Evolutionary conservation across 1,140 invertebrate genomes (phyloP).

Genomic region (Helicoverpa armigera): DNA sequence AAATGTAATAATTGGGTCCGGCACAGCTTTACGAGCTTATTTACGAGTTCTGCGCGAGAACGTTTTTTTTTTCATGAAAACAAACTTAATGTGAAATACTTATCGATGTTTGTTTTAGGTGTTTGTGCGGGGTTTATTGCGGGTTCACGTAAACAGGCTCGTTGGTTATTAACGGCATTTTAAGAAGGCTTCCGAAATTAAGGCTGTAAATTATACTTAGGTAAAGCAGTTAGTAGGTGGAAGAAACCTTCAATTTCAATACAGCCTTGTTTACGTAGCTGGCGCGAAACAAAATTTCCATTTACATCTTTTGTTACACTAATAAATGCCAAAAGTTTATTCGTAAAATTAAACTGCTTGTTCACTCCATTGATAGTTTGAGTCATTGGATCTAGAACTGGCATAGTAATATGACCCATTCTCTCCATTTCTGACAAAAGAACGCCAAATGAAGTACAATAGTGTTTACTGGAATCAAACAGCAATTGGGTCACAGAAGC

Average conservation of each 20-base stretch:
- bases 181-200: neutral
- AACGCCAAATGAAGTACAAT: slow-evolving; percentile 42
- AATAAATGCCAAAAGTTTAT: neutral
- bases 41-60: slow-evolving; percentile 72
- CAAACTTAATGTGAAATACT: slow-evolving; percentile 73
- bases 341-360: neutral
- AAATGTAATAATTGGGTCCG: slow-evolving; percentile 75
- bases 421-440: slow-evolving; percentile 34
- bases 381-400: neutral
- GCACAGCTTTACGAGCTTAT: slow-evolving; percentile 74
- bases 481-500: slow-evolving; percentile 74
- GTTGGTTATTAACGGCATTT: slow-evolving; percentile 59
- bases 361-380: neutral
- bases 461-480: slow-evolving; percentile 64
- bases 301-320: neutral
- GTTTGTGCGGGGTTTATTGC: slow-evolving; percentile 71
- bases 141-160: slow-evolving; percentile 63
- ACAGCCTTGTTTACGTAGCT: slow-evolving; percentile 4
- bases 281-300: neutral
- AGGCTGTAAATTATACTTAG: slow-evolving; percentile 12
- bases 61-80: slow-evolving; percentile 72
- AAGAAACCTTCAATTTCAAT: neutral
- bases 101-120: slow-evolving; percentile 72
- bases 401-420: slow-evolving; percentile 1
- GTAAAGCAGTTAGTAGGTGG: slow-evolving; percentile 5